Base-by-base conservation (phyloP, 2,888 invertebrate species). In the Drosophila subsilvestris region DNA sequence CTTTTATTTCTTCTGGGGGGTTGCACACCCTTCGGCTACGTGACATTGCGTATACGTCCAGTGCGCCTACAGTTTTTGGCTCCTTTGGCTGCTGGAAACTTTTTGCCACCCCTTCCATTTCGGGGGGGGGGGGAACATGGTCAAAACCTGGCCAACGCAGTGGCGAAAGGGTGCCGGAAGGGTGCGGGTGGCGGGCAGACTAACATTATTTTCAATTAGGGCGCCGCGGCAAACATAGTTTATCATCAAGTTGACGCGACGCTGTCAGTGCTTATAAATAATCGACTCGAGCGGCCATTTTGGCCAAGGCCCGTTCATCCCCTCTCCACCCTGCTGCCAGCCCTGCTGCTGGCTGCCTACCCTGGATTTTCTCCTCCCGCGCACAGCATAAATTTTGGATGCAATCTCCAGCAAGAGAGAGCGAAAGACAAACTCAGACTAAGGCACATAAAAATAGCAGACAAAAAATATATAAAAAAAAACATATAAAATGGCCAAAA, bases 361-460 rank as follows among this genome's bases (percentile, higher is more conserved):
- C 17, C 7, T 25, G 10, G 51, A 42, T 27, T 44, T 29, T 18
- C 54, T 58, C 50, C 58, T 20, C 59, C 37, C 66, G 69, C 42
- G 56, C 90, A 87, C 90, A 89, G 84, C 88, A 89, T 90, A 90
- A 90, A 91, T 91, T 90, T 90, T 87, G 83, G 81, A 88, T 89
- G 87, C 86, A 89, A 80, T 80, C 84, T 80, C 27, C 48, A 63
- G 50, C 32, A 70, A 60, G 60, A 44, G 18, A 50, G 47, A 47
- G 68, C 73, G 61, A 78, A 70, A 86, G 56, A 75, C 50, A 58
- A 70, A 67, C 74, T 60, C 54, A 25, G 55, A 47, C 55, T 63
- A 17, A 73, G 80, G 83, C 88, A 70, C 88, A 82, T 79, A 68
- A 79, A 78, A 86, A 86, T 76, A 86, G 65, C 62, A 68, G 56